These are phyloP conservation scores for Hemistola chrysoprasaria DNA, from an alignment of 2,888 invertebrate species.

Conservation along the genomic window DNA sequence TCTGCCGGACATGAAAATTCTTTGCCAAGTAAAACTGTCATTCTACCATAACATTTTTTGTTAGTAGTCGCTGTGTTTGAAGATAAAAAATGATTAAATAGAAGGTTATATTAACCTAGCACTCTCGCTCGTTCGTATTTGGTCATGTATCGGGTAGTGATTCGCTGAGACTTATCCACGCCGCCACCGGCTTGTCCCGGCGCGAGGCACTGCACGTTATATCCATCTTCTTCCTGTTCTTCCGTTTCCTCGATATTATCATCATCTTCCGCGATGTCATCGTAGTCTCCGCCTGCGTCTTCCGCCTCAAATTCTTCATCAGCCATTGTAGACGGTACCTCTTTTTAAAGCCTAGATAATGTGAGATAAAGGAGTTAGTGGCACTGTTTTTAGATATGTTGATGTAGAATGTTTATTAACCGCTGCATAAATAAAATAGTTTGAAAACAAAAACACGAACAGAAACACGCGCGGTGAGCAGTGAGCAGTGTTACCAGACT, in stretches of 20 bases:
- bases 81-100: too few species aligned
- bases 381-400: too few species aligned
- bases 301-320: constrained; percentile 94
- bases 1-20: too few species aligned
- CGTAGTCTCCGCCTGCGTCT: constrained; percentile 91
- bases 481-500: too few species aligned
- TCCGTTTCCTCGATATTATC: constrained; percentile 94
- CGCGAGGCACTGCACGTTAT: constrained; percentile 91
- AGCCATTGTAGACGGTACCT: constrained; percentile 82
- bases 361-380: constrained; percentile 10
- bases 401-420: too few species aligned
- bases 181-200: constrained; percentile 91
- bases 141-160: constrained; percentile 99
- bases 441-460: too few species aligned
- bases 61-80: too few species aligned
- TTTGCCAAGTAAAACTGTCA: too few species aligned
- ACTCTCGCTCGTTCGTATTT: constrained; percentile 85
- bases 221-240: constrained; percentile 93
- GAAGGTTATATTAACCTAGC: constrained; percentile 52
- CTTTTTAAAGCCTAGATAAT: neutral
- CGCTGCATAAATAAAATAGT: too few species aligned
- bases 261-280: constrained; percentile 92
- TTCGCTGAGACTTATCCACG: constrained; percentile 93
- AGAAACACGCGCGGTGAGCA: too few species aligned
- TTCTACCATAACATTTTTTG: too few species aligned